Evolutionary conservation across 2,888 invertebrate genomes (phyloP).

Genomic region (Apamea anceps): DNA sequence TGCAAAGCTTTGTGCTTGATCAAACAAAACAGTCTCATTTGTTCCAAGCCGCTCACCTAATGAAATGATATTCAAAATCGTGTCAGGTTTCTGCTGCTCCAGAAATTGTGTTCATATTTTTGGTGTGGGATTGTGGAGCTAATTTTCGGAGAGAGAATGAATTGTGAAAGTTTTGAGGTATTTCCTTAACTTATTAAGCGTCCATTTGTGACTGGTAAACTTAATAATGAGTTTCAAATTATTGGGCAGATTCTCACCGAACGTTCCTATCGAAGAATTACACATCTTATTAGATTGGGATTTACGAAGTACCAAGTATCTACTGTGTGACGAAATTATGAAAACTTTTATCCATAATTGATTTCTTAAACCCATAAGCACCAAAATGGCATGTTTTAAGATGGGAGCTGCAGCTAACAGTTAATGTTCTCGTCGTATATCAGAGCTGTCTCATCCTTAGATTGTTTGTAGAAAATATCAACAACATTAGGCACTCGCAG

Average conservation of each 20-base stretch:
- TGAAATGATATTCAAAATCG: conserved; percentile 74
- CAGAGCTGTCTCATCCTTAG: neutral
- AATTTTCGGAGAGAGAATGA: neutral
- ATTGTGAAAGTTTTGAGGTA: neutral
- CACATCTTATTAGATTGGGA: neutral
- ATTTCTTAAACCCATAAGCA: neutral
- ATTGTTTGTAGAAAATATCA: neutral
- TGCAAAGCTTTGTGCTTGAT: conserved; percentile 62
- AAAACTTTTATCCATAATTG: neutral
- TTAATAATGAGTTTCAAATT: neutral
- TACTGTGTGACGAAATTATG: neutral
- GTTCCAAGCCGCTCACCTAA: conserved; percentile 62
- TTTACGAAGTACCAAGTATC: neutral
- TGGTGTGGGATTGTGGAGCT: neutral
- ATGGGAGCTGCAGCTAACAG: neutral
- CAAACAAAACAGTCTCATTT: conserved; percentile 69
- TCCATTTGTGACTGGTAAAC: neutral
- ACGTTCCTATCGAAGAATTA: neutral
- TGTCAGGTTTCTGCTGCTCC: conserved; percentile 56
- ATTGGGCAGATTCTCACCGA: neutral
- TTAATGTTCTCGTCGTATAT: neutral
- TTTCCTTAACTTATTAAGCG: neutral
- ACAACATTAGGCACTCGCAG: neutral
- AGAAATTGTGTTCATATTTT: conserved; percentile 30
- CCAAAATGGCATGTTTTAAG: neutral